Percentiles rank a stretch among this genome's conserved stretches.
These are phyloP conservation scores for Metalampra italica DNA, from an alignment of 2,888 invertebrate species.

Conservation along the genomic window DNA sequence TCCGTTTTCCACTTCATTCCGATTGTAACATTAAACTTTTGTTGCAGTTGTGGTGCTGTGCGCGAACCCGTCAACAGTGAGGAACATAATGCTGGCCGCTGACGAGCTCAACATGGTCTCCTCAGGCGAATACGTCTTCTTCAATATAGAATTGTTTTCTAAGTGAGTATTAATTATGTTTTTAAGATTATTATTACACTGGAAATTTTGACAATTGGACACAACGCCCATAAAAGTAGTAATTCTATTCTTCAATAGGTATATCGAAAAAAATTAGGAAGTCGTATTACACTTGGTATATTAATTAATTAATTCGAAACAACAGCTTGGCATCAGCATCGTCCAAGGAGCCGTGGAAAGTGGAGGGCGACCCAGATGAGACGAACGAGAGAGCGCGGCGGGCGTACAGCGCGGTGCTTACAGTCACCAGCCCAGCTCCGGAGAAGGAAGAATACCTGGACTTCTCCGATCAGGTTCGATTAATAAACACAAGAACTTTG, in stretches of 20 bases:
- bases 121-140: constrained; percentile 98
- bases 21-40: background rate
- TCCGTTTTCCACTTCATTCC: too few species aligned
- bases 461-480: constrained; percentile 84
- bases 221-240: too few species aligned
- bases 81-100: constrained; percentile 96
- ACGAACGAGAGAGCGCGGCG: constrained; percentile 90
- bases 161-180: constrained; percentile 86
- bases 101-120: constrained; percentile 97
- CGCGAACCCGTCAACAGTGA: constrained; percentile 91
- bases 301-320: too few species aligned
- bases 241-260: too few species aligned
- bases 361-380: constrained; percentile 86
- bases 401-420: constrained; percentile 92
- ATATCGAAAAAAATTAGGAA: too few species aligned
- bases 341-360: constrained; percentile 90
- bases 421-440: constrained; percentile 91
- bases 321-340: constrained; percentile 78
- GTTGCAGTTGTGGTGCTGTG: constrained; percentile 95
- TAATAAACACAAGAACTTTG: too few species aligned
- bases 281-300: too few species aligned
- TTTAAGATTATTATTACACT: too few species aligned
- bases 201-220: too few species aligned
- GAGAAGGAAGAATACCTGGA: constrained; percentile 86
- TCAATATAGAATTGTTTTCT: constrained; percentile 97